These are phyloP conservation scores for Cosmia pyralina DNA, from an alignment of 2,888 invertebrate genomes.

Conservation along the genomic window DNA sequence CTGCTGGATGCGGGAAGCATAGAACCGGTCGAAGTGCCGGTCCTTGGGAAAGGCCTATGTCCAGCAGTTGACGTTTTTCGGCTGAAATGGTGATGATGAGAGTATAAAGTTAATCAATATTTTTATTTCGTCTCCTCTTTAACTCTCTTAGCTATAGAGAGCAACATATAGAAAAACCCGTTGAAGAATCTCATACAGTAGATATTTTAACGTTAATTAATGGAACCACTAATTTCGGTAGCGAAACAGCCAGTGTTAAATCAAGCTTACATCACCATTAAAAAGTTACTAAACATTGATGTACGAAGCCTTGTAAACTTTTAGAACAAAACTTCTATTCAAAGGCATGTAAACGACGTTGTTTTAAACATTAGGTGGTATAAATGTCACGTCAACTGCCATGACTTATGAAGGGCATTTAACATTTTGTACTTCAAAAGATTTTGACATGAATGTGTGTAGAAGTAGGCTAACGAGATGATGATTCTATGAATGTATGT, in stretches of 20 bases:
- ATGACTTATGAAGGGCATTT: slow-evolving; percentile 49
- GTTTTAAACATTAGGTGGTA: slow-evolving; percentile 34
- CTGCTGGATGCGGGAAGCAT: no score
- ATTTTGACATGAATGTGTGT: slow-evolving; percentile 24
- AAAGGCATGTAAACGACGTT: slow-evolving; percentile 14
- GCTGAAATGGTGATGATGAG: no score
- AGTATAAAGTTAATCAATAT: no score
- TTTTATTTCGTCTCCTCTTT: no score
- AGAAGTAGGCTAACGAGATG: neutral
- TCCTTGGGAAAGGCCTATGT: no score
- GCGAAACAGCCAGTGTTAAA: slow-evolving; percentile 11
- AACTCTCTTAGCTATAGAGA: neutral
- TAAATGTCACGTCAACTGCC: slow-evolving; percentile 48
- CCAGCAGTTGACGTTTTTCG: no score
- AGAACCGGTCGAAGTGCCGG: no score
- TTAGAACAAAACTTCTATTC: slow-evolving; percentile 48
- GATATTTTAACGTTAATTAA: neutral
- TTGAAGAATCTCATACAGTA: neutral
- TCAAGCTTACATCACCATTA: slow-evolving; percentile 36
- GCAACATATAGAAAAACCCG: neutral
- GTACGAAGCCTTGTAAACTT: slow-evolving; percentile 30
- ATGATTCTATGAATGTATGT: neutral
- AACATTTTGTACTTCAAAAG: slow-evolving; percentile 40
- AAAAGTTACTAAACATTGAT: slow-evolving; percentile 40
- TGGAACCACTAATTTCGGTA: slow-evolving; percentile 4